Evolutionary conservation across 64 coral and sea anemone species (phyloP).

Genomic region (Trachythela sp.): DNA sequence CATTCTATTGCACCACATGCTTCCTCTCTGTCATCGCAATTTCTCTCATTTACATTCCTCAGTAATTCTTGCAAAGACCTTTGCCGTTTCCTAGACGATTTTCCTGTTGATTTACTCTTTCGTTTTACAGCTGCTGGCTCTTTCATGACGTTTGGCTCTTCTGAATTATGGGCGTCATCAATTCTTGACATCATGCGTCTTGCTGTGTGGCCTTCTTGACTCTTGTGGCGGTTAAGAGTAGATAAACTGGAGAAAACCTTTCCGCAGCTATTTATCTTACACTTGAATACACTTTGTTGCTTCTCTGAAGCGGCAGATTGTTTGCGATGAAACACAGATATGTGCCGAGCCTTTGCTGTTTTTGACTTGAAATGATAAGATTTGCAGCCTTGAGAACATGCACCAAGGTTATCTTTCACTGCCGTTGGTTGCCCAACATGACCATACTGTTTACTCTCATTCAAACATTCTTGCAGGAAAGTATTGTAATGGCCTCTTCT

Average conservation of each 20-base stretch:
- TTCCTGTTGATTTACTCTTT: background rate
- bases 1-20: background rate
- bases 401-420: background rate
- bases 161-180: background rate
- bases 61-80: background rate
- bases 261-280: background rate
- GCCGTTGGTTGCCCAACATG: background rate
- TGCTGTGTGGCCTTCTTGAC: background rate
- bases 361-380: background rate
- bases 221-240: background rate
- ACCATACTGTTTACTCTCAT: background rate
- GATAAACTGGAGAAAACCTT: slow-evolving; percentile 1
- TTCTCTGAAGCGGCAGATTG: too few relatives aligned
- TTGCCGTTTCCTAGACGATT: background rate
- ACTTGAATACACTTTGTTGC: background rate
- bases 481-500: background rate
- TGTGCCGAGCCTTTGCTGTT: background rate
- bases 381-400: background rate
- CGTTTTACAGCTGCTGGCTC: background rate
- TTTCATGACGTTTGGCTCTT: background rate
- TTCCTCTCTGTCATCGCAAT: background rate
- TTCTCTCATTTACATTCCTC: background rate
- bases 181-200: background rate
- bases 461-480: background rate
- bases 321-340: background rate